A percentile compares a stretch with the other conserved stretches of the same genome.
Conservation (phyloP, 2,888 invertebrate genomes). For the Isoperla grammatica region DNA sequence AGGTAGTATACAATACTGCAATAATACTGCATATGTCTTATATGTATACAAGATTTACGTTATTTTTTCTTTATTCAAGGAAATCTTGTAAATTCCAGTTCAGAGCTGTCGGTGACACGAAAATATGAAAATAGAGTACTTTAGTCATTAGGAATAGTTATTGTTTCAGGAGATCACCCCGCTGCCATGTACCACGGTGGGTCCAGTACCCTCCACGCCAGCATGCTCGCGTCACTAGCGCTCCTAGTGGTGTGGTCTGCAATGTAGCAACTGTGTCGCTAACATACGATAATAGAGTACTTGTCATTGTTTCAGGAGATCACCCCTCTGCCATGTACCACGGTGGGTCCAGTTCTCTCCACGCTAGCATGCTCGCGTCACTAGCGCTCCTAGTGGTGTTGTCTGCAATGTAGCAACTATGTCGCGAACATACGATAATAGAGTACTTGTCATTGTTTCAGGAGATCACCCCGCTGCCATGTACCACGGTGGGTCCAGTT, state of each 20-base stretch:
- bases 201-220: conserved; percentile 5
- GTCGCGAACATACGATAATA: no score
- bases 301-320: conserved; percentile 23
- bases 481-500: conserved; percentile 24
- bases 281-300: no score
- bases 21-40: no score
- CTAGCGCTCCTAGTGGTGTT: neutral
- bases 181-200: conserved; percentile 29
- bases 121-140: no score
- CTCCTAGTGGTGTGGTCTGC: conserved; percentile 2
- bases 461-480: conserved; percentile 29
- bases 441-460: conserved; percentile 13
- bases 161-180: conserved; percentile 26
- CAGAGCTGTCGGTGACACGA: no score
- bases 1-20: no score
- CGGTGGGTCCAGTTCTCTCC: conserved; percentile 19
- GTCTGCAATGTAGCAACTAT: conserved; percentile 10
- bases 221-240: conserved; percentile 3
- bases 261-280: neutral
- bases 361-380: conserved; percentile 3
- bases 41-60: no score
- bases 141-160: no score
- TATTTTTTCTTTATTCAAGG: no score
- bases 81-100: no score
- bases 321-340: conserved; percentile 29